Base-by-base conservation (phyloP, 2,888 invertebrate genomes). In the Heliconius aoede region DNA sequence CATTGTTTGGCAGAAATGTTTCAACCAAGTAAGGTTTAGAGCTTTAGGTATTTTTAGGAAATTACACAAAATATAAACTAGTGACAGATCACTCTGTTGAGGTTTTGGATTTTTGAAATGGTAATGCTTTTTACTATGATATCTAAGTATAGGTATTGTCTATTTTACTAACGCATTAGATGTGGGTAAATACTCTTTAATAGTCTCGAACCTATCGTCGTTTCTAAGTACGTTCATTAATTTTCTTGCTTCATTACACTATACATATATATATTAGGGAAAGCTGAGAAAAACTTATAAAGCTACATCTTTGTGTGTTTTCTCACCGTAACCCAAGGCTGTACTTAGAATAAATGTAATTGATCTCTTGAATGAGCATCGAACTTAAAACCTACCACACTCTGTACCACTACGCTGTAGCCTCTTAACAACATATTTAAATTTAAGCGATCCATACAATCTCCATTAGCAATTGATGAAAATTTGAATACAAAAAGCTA, bases 401-500 rank as follows among this genome's bases (percentile, higher is more conserved):
- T n/a, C 11, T 3, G 1, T 18, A 7, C 7, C n/a, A 36, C 24
- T 65, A 21, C 15, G 4, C 36, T 13, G 9, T 8, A 32, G 3
- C 21, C 4, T 61, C 15, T 18, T 61, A 8, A 60, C 4, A 61
- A 30, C 26, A 64, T 32, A 24, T 64, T 36, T n/a, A 64, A 36
- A 64, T 32, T 64, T 11, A 64, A 64, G 24, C 28, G 46, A 30
- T n/a, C n/a, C 21, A 58, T 24, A 58, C 18, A 32, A n/a, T 72
- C 36, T 60, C 24, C 26, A 36, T 32, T 58, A 58, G n/a, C 26
- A 36, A 24, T 24, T 32, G 26, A 72, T 32, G 26, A 60, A 24
- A 60, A 72, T 72, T 40, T 24, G 30, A 72, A 58, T 72, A 36
- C 18, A 36, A 60, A 60, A 58, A 24, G 18, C 26, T 24, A 72